A percentile compares a stretch with the other conserved stretches of the same genome.
These are phyloP conservation scores for Dasysyrphus albostriatus DNA, from an alignment of 2,888 invertebrate genomes.

Conservation along the genomic window DNA sequence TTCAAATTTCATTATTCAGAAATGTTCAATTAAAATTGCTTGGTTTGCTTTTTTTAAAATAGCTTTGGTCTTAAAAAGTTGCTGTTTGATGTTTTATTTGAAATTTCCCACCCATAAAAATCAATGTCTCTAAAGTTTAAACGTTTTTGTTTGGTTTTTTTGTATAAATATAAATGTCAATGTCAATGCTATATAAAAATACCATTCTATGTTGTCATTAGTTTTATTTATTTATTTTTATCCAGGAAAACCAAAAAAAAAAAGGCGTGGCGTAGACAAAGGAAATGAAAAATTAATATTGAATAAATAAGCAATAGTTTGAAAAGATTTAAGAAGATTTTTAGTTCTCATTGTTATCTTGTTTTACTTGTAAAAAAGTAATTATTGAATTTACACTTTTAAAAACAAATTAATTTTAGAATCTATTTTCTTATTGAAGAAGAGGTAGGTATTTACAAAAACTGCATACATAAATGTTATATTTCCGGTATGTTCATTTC, in stretches of 20 bases:
- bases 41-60: background rate
- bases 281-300: background rate
- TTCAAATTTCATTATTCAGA: background rate
- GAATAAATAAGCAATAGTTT: background rate
- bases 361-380: background rate
- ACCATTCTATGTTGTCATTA: conserved; percentile 16
- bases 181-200: conserved; percentile 40
- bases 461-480: no score
- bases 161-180: conserved; percentile 23
- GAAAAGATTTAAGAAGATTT: background rate
- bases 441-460: no score
- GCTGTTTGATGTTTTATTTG: conserved; percentile 6
- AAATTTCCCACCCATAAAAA: background rate
- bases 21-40: conserved; percentile 7
- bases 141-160: background rate
- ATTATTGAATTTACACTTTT: no score
- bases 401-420: no score
- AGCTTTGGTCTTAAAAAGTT: background rate
- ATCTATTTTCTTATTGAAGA: no score
- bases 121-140: background rate
- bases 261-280: background rate
- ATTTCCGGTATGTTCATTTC: no score
- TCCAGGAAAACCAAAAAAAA: background rate
- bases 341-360: background rate
- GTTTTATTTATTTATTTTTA: conserved; percentile 25